Evolutionary conservation across 1,140 invertebrate species (phyloP), one percentile per base, ranked within the genome.

Genomic region (Drosophila auraria): DNA sequence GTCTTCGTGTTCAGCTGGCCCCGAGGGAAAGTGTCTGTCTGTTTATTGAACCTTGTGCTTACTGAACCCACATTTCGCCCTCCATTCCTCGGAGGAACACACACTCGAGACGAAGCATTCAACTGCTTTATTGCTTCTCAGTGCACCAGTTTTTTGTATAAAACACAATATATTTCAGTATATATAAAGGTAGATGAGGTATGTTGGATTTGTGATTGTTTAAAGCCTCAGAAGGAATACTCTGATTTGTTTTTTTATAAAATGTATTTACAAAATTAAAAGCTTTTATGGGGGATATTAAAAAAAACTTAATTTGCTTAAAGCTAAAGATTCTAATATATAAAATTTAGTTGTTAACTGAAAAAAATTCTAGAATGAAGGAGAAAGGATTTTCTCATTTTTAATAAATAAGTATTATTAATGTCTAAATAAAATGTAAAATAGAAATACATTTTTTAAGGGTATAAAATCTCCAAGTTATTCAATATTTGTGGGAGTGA

Each of bases 91-190:
- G n/a, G 6, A 53, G 47, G 12, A 14, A 20, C 27, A 69, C 12
- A 40, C 45, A 73, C 47, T 36, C 23, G 17, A 73, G 38, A 33
- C 36, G 38, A 15, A 44, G 68, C 70, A 60, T 73, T 72, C 70
- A 73, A 61, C 70, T 61, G 45, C 68, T 61, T 74, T 74, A 74
- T 74, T 73, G 69, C 69, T 73, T 74, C 38, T 42, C 68, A 27
- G 69, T 53, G 33, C 14, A 36, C 11, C 38, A 73, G 68, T 72
- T 57, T 58, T n/a, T 73, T 42, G 15, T 72, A 51, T 60, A 73
- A 51, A 73, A 36, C 12, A 60, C 36, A 73, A 72, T 73, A 73
- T 73, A 59, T 72, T 36, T 73, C 23, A 25, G 27, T 50, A 51
- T 8, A 49, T 27, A 69, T 57, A 57, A 33, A 14, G 42, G n/a